Percentiles rank a stretch among this genome's conserved stretches.
Conservation (phyloP, 37 sponge, comb jelly and placozoan species). For the Axinella damicornis region DNA sequence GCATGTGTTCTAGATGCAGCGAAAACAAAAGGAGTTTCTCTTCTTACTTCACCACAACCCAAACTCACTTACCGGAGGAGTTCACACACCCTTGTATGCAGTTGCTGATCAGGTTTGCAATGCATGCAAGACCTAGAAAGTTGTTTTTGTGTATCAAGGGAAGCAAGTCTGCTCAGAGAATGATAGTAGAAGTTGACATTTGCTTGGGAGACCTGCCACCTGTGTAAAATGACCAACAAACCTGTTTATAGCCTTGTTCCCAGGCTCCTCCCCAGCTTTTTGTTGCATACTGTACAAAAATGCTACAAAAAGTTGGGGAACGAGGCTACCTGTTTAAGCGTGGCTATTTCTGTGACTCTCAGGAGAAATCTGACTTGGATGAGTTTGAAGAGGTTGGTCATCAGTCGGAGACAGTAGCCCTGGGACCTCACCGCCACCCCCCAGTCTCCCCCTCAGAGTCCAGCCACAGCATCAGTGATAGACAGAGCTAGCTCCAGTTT, state of each 20-base stretch:
- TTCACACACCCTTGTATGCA: neutral
- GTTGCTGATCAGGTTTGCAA: neutral
- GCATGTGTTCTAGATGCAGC: constrained; percentile 16
- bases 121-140: too few relatives aligned
- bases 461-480: neutral
- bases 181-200: neutral
- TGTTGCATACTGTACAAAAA: too few relatives aligned
- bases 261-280: too few relatives aligned
- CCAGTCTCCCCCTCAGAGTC: neutral
- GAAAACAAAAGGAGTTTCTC: constrained; percentile 41
- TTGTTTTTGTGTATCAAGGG: too few relatives aligned
- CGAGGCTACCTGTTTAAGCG: too few relatives aligned
- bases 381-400: neutral
- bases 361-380: neutral
- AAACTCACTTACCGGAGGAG: neutral
- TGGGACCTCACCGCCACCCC: neutral
- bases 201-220: too few relatives aligned
- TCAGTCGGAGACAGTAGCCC: neutral
- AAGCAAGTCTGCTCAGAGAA: neutral
- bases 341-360: too few relatives aligned
- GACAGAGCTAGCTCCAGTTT: too few relatives aligned
- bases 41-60: constrained; percentile 31
- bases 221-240: too few relatives aligned
- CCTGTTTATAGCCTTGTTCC: too few relatives aligned
- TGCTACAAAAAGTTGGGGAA: too few relatives aligned